Percentiles rank a stretch among this genome's conserved stretches.
phyloP scores from a whole-genome alignment of 1,140 invertebrate species.

The Episyrphus balteatus region DNA sequence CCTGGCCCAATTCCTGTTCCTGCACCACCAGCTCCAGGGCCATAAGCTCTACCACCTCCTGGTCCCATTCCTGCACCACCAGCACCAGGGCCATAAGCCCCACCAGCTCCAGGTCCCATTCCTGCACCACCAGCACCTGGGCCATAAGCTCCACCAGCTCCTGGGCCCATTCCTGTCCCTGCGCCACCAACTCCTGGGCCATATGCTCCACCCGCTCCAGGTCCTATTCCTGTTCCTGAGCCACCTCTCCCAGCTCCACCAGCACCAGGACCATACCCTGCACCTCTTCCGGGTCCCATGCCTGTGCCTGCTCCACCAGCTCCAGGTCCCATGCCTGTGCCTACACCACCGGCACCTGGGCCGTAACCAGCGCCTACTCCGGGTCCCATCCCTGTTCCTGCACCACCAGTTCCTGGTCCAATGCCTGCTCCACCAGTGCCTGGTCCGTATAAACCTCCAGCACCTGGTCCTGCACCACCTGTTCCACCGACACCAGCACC shows the following conservation, averaged over 20 bases:
- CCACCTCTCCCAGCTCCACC: slow-evolving; percentile 12
- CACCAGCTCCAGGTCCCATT: slow-evolving; percentile 6
- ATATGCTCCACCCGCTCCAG: neutral
- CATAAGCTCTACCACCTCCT: neutral
- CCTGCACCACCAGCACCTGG: slow-evolving; percentile 23
- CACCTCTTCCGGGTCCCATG: neutral
- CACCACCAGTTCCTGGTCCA: slow-evolving; percentile 5
- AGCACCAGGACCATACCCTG: neutral
- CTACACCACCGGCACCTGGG: neutral
- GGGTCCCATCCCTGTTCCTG: neutral
- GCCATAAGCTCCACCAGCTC: slow-evolving; percentile 9
- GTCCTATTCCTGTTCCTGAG: slow-evolving; percentile 25
- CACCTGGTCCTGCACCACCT: slow-evolving; percentile 9
- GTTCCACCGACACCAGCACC: neutral
- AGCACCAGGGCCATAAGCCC: neutral
- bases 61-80: slow-evolving; percentile 11
- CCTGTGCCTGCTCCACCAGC: slow-evolving; percentile 23
- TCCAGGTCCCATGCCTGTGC: slow-evolving; percentile 11
- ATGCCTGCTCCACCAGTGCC: slow-evolving; percentile 31
- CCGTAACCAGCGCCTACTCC: slow-evolving; percentile 16
- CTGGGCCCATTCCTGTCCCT: neutral
- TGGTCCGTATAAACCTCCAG: slow-evolving; percentile 17
- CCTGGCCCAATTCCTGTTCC: slow-evolving; percentile 9
- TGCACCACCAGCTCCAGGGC: slow-evolving; percentile 15
- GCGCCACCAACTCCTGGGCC: neutral